Conservation (phyloP, 2,797 vertebrate genomes). For the Urocyon cinereoargenteus region DNA sequence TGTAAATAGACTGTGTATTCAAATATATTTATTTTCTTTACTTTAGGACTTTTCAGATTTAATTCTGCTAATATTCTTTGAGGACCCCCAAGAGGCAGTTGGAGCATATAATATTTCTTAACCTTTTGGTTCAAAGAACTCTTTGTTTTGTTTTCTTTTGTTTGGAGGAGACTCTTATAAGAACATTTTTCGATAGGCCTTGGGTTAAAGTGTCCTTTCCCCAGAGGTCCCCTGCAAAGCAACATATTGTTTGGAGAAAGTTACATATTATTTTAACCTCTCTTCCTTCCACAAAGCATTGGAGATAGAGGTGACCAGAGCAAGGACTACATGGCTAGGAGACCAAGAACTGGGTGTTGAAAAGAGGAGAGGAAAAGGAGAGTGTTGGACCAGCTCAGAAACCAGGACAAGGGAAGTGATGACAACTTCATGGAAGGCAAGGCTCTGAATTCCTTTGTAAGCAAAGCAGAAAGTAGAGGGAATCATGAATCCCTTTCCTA, state of each 20-base stretch:
- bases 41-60: not conserved
- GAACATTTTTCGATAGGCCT: not conserved
- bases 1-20: not conserved
- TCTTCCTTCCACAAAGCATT: not conserved
- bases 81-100: not conserved
- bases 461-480: not conserved
- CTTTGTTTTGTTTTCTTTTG: not conserved
- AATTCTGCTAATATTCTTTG: not conserved
- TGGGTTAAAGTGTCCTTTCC: not conserved
- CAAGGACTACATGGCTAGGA: not conserved
- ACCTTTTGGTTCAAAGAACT: not conserved
- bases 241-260: not conserved
- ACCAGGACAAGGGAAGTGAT: not conserved
- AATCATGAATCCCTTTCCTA: not conserved
- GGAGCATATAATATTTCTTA: not conserved
- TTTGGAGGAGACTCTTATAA: not conserved
- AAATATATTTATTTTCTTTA: not conserved
- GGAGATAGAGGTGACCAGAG: not conserved
- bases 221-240: not conserved
- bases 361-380: not conserved
- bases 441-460: not conserved
- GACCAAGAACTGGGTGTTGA: not conserved
- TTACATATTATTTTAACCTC: not conserved
- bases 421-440: not conserved
- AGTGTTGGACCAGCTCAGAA: not conserved